Percentiles rank a stretch among this genome's conserved stretches.
Evolutionary conservation across 2,113 vertebrate species (phyloP).

Genomic region (Paratilapia polleni): DNA sequence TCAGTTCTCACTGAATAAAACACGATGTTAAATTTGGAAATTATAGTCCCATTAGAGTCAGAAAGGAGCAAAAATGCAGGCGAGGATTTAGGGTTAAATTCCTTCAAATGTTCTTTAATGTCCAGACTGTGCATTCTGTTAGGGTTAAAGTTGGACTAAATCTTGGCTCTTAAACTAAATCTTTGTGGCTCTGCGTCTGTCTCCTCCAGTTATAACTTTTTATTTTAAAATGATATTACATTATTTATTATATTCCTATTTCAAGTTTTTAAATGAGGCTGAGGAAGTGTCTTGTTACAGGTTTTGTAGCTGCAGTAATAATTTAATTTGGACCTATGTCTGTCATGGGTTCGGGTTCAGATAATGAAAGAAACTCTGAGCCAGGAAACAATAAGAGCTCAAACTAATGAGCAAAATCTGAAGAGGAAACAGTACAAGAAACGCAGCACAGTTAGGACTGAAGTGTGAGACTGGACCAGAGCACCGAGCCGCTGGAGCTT

Average conservation of each 20-base stretch:
- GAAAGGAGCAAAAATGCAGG: no score
- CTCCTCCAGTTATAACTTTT: neutral
- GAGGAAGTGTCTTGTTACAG: neutral
- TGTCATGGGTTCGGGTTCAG: neutral
- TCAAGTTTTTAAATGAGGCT: neutral
- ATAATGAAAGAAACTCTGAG: neutral
- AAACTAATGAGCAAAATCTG: neutral
- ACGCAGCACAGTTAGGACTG: no score
- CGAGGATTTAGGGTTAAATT: no score
- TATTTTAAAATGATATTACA: neutral
- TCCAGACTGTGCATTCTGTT: no score
- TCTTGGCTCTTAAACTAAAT: neutral
- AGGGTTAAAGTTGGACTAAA: no score
- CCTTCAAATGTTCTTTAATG: no score
- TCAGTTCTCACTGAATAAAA: no score
- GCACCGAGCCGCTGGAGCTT: neutral
- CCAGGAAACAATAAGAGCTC: neutral
- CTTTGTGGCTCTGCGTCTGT: neutral
- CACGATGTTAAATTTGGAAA: no score
- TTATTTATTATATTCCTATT: neutral
- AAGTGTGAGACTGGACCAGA: neutral
- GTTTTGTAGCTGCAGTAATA: neutral
- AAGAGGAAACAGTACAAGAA: neutral
- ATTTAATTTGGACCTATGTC: neutral
- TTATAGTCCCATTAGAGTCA: no score